phyloP scores from a whole-genome alignment of 23 tunicate species.

The Trididemnum clinides region DNA sequence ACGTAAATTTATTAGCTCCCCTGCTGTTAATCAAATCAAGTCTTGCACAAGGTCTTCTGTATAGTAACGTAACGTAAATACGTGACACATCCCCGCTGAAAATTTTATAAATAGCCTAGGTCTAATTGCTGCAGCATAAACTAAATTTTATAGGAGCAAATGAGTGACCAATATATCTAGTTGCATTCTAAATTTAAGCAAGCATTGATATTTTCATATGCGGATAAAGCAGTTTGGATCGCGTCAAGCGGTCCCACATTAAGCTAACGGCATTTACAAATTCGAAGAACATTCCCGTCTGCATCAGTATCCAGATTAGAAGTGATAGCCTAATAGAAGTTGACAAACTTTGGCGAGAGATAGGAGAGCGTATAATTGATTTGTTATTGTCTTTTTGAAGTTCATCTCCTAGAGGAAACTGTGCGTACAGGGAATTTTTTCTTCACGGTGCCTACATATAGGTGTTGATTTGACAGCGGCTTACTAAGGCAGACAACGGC shows the following conservation, averaged over 20 bases:
- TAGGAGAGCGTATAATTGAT: background rate
- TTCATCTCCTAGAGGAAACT: too few relatives aligned
- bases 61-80: too few relatives aligned
- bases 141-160: background rate
- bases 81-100: too few relatives aligned
- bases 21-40: too few relatives aligned
- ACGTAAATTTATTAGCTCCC: too few relatives aligned
- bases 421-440: too few relatives aligned
- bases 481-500: too few relatives aligned
- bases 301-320: background rate
- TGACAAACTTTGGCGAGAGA: background rate
- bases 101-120: background rate
- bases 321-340: background rate
- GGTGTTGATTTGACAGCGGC: too few relatives aligned
- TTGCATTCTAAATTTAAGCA: background rate
- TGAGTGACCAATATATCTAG: background rate
- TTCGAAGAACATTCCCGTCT: background rate
- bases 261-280: background rate
- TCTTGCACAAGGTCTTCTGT: too few relatives aligned
- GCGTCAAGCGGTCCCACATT: background rate
- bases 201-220: background rate
- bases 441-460: too few relatives aligned
- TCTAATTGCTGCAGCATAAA: background rate
- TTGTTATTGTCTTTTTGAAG: too few relatives aligned
- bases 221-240: background rate